Base-by-base conservation (phyloP, 2,797 vertebrate genomes). In the Anolis apletophallus region DNA sequence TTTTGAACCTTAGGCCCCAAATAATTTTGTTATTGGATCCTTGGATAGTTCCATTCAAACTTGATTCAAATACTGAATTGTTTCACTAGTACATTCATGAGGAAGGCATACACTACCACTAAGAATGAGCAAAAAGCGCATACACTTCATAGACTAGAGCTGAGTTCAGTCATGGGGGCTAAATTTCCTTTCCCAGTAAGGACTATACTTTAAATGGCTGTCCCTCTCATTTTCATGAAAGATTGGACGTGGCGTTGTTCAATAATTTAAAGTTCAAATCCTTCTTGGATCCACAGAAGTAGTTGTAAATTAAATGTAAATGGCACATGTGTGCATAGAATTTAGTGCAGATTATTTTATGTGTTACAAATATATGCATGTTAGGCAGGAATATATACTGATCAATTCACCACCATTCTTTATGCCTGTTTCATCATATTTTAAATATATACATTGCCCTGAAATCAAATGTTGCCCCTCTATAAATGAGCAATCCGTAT, bases 361-460 rank as follows among this genome's bases (percentile, higher is more conserved):
- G 55, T 55, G n/a, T 17, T 40, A 40, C 12, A 16, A n/a, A 7
- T 12, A 13, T 40, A 59, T 57, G 83, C 36, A 90, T 83, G 19
- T 10, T 23, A 92, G 89, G 67, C n/a, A 73, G 72, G 23, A 87
- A 52, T 13, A 81, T 26, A 79, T 40, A 73, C 55, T 91, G 88
- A 84, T 89, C 89, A 84, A 85, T 69, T 90, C 84, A 8, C 17
- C n/a, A 32, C 34, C 3, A 71, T 19, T 9, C 54, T 55, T 55
- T 69, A n/a, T 40, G 40, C 5, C 40, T 40, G 40, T 2, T 40
- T 40, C 40, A 40, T 40, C 40, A 5, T 40, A 40, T 40, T 55
- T 36, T 21, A 68, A 68, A 76, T 55, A 77, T 72, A 52, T 32
- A 50, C 17, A 14, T 16, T 50, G 7, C 14, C 40, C 17, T 68